phyloP scores from a whole-genome alignment of 2,797 vertebrate species.

The Scolopax rusticola region DNA sequence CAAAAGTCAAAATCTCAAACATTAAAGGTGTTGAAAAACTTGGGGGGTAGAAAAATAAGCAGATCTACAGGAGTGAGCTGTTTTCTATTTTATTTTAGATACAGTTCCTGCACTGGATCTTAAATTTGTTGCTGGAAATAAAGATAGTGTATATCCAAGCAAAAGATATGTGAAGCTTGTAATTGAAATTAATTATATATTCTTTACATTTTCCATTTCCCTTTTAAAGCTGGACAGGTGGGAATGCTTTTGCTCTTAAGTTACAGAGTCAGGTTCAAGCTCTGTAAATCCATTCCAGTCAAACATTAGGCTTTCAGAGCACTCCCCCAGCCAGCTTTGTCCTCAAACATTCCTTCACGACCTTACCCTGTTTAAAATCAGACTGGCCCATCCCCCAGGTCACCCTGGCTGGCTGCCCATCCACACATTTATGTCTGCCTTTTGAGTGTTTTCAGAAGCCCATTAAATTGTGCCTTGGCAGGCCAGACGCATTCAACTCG shows the following conservation, averaged over 20 bases:
- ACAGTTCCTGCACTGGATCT: slow-evolving; percentile 37
- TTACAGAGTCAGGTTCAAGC: slow-evolving; percentile 72
- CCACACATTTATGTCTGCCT: slow-evolving; percentile 91
- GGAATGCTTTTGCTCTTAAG: slow-evolving; percentile 78
- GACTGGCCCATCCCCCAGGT: slow-evolving; percentile 78
- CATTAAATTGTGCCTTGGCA: slow-evolving; percentile 91
- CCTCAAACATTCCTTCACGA: slow-evolving; percentile 83
- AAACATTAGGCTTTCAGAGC: slow-evolving; percentile 67
- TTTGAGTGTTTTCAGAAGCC: slow-evolving; percentile 90
- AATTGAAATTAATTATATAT: slow-evolving; percentile 86
- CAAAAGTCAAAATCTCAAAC: slow-evolving; percentile 26
- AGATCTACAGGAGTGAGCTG: neutral
- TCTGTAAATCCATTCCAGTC: slow-evolving; percentile 77
- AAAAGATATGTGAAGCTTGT: slow-evolving; percentile 68
- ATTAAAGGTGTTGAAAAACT: slow-evolving; percentile 37
- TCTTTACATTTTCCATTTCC: slow-evolving; percentile 82
- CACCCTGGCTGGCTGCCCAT: slow-evolving; percentile 89
- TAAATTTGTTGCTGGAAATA: slow-evolving; percentile 59
- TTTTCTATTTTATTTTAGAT: slow-evolving; percentile 34
- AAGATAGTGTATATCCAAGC: slow-evolving; percentile 56
- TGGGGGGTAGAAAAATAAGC: neutral
- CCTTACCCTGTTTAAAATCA: slow-evolving; percentile 84
- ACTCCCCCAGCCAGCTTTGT: slow-evolving; percentile 78
- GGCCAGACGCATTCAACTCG: slow-evolving; percentile 86
- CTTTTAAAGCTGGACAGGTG: slow-evolving; percentile 82